Base-by-base conservation (phyloP, 2,888 invertebrate species). In the Apocheima hispidaria region DNA sequence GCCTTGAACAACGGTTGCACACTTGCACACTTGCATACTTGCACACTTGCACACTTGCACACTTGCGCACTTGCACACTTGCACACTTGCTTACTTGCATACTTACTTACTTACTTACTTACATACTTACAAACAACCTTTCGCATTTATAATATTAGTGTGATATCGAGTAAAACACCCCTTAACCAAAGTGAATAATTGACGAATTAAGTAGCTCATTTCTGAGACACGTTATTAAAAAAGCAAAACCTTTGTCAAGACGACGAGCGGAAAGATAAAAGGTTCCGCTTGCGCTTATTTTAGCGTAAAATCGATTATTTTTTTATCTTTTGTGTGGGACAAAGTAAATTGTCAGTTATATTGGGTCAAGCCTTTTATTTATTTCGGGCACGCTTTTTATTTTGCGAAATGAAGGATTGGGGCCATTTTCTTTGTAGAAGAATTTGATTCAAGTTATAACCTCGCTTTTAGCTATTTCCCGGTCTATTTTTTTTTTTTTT, bases 301-400 rank as follows among this genome's bases (percentile, higher is more conserved):
- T 44, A 51, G 50, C 60, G 33, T 16, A 44, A 51, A 55, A 60
- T 55, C 44, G 60, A 60, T 60, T 55, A 60, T 55, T 55, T 55
- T 38, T 44, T 51, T 55, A 51, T 55, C 55, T 55, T 55, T 60
- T 60, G 55, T 60, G 59, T 38, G 60, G 50, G 14, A 43, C 43
- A 43, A 55, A 60, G 60, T 54, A 60, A 60, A 54, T 60, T 54
- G 60, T 44, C 50, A 54, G 54, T 53, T 44, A 35, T 48, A 48
- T 53, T 44, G 33, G 44, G 44, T 44, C 60, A 60, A 50, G 55
- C 44, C 46, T 14, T 40, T 40, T 60, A 51, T 55, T 60, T 55
- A 55, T 51, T 53, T 41, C 41, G 46, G 49, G 48, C 12, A 33
- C 38, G 53, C 10, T 41, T 41, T 54, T 43, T 43, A 43, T 49